Evolutionary conservation across 30 jellyfish, hydroid and myxozoan genomes (phyloP).

Genomic region (Chironex yamaguchii): DNA sequence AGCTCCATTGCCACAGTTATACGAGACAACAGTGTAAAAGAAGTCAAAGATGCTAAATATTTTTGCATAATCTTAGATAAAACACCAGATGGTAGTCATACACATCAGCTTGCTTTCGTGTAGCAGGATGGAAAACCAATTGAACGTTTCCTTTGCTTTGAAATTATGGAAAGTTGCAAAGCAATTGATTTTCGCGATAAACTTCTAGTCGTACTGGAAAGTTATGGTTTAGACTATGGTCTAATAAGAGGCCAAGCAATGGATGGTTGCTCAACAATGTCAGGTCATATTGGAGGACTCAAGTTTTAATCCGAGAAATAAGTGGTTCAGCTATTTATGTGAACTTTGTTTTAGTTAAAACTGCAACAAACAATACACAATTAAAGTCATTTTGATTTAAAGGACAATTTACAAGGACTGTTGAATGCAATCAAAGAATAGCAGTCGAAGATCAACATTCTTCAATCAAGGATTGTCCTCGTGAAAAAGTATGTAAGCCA

Average conservation of each 20-base stretch:
- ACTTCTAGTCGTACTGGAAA: constrained; percentile 7
- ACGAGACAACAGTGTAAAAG: constrained; percentile 11
- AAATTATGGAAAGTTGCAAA: constrained; percentile 20
- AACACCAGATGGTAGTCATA: constrained; percentile 31
- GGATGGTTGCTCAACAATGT: neutral
- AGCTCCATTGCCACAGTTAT: constrained; percentile 63
- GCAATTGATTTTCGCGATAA: constrained; percentile 44
- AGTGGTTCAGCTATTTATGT: neutral
- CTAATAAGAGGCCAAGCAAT: neutral
- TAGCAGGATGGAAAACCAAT: constrained; percentile 43
- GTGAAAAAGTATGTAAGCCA: too few relatives aligned
- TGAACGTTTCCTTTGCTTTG: constrained; percentile 42
- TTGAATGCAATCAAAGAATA: too few relatives aligned
- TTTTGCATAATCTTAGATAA: constrained; percentile 63
- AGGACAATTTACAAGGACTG: too few relatives aligned
- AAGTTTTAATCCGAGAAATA: too few relatives aligned
- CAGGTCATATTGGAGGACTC: neutral
- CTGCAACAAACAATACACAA: neutral
- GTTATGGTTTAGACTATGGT: neutral
- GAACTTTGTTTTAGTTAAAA: neutral
- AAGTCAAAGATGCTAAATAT: constrained; percentile 14
- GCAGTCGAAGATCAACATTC: too few relatives aligned
- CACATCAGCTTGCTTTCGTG: constrained; percentile 11
- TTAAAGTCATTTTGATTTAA: neutral
- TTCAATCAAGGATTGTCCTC: too few relatives aligned